phyloP scores from a whole-genome alignment of 2,113 vertebrate species.

The Galemys pyrenaicus region DNA sequence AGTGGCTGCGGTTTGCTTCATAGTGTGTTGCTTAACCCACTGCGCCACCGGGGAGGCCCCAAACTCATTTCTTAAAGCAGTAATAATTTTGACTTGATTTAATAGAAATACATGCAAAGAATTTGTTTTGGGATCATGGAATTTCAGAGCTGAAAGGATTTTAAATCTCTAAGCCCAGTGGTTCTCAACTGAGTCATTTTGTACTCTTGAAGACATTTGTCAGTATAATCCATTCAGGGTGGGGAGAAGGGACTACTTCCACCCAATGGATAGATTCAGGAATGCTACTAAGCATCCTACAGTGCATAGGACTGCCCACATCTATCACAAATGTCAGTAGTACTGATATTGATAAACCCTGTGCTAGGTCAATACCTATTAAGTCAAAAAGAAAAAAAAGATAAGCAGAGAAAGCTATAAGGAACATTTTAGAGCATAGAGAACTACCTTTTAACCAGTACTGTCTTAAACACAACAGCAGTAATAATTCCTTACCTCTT shows the following conservation, averaged over 20 bases:
- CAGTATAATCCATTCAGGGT: not conserved
- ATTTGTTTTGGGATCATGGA: slow-evolving; percentile 1
- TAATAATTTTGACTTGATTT: slow-evolving; percentile 1
- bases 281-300: not conserved
- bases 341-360: not conserved
- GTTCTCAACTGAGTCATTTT: not conserved
- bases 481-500: not conserved
- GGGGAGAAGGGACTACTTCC: not conserved
- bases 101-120: slow-evolving; percentile 40
- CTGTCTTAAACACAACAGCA: not conserved
- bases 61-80: slow-evolving; percentile 32
- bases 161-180: not conserved
- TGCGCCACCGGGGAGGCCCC: too few relatives aligned
- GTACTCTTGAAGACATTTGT: not conserved
- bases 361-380: not conserved
- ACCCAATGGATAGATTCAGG: not conserved
- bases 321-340: not conserved
- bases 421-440: not conserved
- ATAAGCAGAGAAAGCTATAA: not conserved
- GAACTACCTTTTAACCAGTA: not conserved
- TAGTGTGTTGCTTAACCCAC: too few relatives aligned
- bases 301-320: not conserved
- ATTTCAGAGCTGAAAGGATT: not conserved
- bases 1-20: too few relatives aligned
- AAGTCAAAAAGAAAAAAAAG: not conserved